A percentile compares a stretch with the other conserved stretches of the same genome.
Evolutionary conservation across 2,888 invertebrate genomes (phyloP).

Genomic region (Molanna angustata): DNA sequence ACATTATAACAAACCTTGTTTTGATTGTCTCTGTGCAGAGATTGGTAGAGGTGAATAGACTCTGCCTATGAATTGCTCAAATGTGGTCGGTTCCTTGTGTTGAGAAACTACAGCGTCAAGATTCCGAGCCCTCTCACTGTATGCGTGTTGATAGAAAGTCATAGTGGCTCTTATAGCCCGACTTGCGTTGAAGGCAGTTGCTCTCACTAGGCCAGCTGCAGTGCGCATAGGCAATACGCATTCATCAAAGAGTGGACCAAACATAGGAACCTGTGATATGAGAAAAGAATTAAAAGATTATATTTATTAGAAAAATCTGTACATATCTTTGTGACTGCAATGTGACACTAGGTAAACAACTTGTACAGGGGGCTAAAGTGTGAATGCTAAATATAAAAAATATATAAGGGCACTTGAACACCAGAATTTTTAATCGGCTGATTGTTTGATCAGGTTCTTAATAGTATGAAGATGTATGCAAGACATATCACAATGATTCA

Average conservation of each 20-base stretch:
- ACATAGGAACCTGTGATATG: slow-evolving; percentile 76
- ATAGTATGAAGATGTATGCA: too few species aligned
- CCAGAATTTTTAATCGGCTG: too few species aligned
- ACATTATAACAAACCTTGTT: slow-evolving; percentile 21
- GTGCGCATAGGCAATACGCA: slow-evolving; percentile 58
- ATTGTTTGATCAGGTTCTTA: too few species aligned
- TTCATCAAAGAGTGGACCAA: slow-evolving; percentile 95
- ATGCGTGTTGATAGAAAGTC: slow-evolving; percentile 89
- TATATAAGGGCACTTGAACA: too few species aligned
- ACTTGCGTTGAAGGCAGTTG: slow-evolving; percentile 90
- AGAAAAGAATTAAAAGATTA: too few species aligned
- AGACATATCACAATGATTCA: too few species aligned
- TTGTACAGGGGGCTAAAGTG: too few species aligned
- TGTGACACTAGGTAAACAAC: too few species aligned
- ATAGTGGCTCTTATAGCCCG: slow-evolving; percentile 86
- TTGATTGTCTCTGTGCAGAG: slow-evolving; percentile 12
- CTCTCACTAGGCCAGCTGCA: slow-evolving; percentile 81
- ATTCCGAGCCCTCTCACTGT: slow-evolving; percentile 85
- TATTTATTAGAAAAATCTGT: too few species aligned
- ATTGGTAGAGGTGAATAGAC: slow-evolving; percentile 66
- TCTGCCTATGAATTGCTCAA: slow-evolving; percentile 81
- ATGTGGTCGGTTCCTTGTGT: slow-evolving; percentile 84
- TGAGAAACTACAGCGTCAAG: slow-evolving; percentile 81
- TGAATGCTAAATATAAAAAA: too few species aligned
- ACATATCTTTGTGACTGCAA: too few species aligned